A percentile compares a stretch with the other conserved stretches of the same genome.
These are phyloP conservation scores for Hyperoplus immaculatus DNA, from an alignment of 2,797 vertebrate genomes.

Conservation along the genomic window DNA sequence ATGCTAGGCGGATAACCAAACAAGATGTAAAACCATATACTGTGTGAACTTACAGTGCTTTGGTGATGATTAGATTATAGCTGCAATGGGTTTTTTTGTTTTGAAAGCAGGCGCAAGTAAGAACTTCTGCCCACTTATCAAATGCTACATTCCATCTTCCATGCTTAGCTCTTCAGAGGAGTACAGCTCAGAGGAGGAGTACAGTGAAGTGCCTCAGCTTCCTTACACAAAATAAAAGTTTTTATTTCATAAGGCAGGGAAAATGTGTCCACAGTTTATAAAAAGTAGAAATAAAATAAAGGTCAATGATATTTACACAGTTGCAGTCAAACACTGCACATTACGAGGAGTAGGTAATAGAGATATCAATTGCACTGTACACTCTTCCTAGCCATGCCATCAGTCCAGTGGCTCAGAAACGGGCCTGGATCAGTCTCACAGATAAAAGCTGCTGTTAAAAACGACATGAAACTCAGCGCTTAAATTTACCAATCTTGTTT, in stretches of 20 bases:
- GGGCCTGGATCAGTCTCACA: slow-evolving; percentile 1
- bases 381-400: slow-evolving; percentile 4
- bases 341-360: slow-evolving; percentile 26
- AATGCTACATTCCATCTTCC: slow-evolving; percentile 52
- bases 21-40: slow-evolving; percentile 15
- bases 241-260: slow-evolving; percentile 72
- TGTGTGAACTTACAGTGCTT: background rate
- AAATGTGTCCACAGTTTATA: slow-evolving; percentile 29
- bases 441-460: slow-evolving; percentile 25
- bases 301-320: slow-evolving; percentile 28
- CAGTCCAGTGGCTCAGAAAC: slow-evolving; percentile 17
- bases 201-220: slow-evolving; percentile 31
- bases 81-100: slow-evolving; percentile 44
- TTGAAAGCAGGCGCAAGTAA: slow-evolving; percentile 36
- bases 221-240: slow-evolving; percentile 24
- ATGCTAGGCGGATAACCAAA: slow-evolving; percentile 24
- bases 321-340: slow-evolving; percentile 46
- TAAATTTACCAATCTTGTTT: background rate
- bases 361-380: slow-evolving; percentile 9
- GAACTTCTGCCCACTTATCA: slow-evolving; percentile 12
- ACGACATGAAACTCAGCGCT: slow-evolving; percentile 8
- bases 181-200: slow-evolving; percentile 30
- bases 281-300: slow-evolving; percentile 12
- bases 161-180: slow-evolving; percentile 34
- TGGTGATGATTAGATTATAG: slow-evolving; percentile 19